Conservation (phyloP, 2,113 vertebrate genomes). For the Pelmatolapia mariae region DNA sequence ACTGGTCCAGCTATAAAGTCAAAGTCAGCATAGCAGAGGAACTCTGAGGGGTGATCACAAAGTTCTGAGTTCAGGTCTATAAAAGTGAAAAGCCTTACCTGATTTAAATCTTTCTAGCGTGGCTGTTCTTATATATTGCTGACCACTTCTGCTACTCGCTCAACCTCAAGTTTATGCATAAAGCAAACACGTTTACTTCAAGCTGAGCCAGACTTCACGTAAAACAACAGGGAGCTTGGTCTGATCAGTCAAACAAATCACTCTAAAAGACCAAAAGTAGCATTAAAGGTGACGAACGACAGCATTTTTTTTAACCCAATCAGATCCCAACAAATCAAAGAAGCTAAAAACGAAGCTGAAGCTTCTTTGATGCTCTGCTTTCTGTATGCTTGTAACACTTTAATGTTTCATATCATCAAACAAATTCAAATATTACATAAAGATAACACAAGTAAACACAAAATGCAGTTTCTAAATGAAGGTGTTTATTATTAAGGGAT, state of each 20-base stretch:
- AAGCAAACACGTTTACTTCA: not conserved
- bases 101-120: not conserved
- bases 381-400: not conserved
- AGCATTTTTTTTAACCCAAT: not conserved
- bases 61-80: not conserved
- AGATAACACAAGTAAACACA: not conserved
- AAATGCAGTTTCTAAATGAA: not conserved
- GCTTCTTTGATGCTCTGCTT: not conserved
- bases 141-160: not conserved
- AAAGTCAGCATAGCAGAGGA: not conserved
- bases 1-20: not conserved
- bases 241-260: not conserved
- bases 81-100: not conserved
- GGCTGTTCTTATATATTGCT: not conserved
- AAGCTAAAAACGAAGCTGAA: accelerated
- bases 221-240: not conserved
- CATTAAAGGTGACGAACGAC: not conserved
- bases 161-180: not conserved
- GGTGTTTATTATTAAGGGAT: not conserved
- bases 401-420: not conserved
- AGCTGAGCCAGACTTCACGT: not conserved
- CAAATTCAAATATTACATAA: accelerated
- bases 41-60: not conserved
- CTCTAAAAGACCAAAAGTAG: not conserved
- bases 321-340: not conserved